These are phyloP conservation scores for Cenopis cana DNA, from an alignment of 2,888 invertebrate genomes.

Conservation along the genomic window DNA sequence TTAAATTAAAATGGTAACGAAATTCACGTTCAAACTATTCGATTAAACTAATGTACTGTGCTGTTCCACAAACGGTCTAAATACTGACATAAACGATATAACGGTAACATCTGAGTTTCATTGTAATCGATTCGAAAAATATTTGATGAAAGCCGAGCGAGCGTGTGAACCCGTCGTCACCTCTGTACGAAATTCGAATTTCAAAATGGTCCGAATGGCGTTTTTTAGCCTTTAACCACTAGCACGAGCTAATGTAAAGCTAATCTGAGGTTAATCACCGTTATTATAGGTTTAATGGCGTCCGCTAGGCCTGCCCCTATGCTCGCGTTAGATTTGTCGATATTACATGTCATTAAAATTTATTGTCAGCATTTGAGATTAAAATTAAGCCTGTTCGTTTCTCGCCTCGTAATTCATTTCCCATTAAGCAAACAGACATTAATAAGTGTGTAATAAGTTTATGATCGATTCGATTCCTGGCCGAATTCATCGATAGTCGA, in stretches of 20 bases:
- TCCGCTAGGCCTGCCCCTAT: conserved; percentile 49
- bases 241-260: conserved; percentile 69
- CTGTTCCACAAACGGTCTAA: conserved; percentile 39
- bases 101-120: conserved; percentile 40
- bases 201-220: conserved; percentile 56
- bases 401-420: conserved; percentile 42
- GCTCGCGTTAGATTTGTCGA: conserved; percentile 51
- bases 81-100: conserved; percentile 35
- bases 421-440: conserved; percentile 44
- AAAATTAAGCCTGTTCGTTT: conserved; percentile 31
- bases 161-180: conserved; percentile 60
- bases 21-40: conserved; percentile 42
- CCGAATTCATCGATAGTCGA: conserved; percentile 62
- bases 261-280: conserved; percentile 71
- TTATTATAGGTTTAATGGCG: conserved; percentile 66
- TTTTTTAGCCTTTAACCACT: conserved; percentile 52
- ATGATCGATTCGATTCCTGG: conserved; percentile 58
- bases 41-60: conserved; percentile 43
- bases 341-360: conserved; percentile 44
- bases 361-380: conserved; percentile 40
- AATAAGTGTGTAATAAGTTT: conserved; percentile 44
- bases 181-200: conserved; percentile 55
- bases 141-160: conserved; percentile 57
- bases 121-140: conserved; percentile 50
- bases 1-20: conserved; percentile 53